phyloP scores from a whole-genome alignment of 2,113 vertebrate species.

The Elephas maximus region DNA sequence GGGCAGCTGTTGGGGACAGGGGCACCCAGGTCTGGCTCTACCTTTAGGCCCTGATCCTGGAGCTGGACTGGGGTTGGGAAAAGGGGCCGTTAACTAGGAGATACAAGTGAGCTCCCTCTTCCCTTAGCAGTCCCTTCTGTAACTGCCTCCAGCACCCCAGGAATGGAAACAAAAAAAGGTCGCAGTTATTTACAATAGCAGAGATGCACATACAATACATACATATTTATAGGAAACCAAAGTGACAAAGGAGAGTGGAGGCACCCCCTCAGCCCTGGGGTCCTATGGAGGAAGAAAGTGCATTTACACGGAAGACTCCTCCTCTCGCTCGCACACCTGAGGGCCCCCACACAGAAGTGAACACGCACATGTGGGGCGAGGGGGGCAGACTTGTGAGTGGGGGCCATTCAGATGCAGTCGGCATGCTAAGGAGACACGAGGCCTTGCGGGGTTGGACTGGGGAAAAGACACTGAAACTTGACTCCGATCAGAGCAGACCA shows the following conservation, averaged over 20 bases:
- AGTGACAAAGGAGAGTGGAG: constrained; percentile 38
- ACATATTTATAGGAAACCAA: constrained; percentile 86
- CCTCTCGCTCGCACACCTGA: background rate
- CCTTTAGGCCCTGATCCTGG: background rate
- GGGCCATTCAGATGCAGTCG: constrained; percentile 31
- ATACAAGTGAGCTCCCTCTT: background rate
- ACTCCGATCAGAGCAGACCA: constrained; percentile 53
- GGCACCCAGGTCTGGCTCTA: background rate
- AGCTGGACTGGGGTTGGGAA: background rate
- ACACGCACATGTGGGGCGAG: background rate
- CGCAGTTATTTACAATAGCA: constrained; percentile 85
- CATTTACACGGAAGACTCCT: constrained; percentile 69
- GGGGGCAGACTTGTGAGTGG: background rate
- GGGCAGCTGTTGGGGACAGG: background rate
- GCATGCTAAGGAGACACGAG: constrained; percentile 57
- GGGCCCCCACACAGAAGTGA: background rate
- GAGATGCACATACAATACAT: constrained; percentile 84
- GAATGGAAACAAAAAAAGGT: constrained; percentile 45
- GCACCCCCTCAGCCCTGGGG: constrained; percentile 28
- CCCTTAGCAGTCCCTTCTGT: background rate
- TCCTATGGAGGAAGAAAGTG: constrained; percentile 78
- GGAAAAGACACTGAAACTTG: constrained; percentile 40
- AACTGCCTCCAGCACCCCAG: constrained; percentile 15
- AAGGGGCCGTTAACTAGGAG: background rate
- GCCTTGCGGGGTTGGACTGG: background rate